Evolutionary conservation across 2,113 vertebrate species (phyloP), one percentile per base, ranked within the genome.

Genomic region (Verasper variegatus): DNA sequence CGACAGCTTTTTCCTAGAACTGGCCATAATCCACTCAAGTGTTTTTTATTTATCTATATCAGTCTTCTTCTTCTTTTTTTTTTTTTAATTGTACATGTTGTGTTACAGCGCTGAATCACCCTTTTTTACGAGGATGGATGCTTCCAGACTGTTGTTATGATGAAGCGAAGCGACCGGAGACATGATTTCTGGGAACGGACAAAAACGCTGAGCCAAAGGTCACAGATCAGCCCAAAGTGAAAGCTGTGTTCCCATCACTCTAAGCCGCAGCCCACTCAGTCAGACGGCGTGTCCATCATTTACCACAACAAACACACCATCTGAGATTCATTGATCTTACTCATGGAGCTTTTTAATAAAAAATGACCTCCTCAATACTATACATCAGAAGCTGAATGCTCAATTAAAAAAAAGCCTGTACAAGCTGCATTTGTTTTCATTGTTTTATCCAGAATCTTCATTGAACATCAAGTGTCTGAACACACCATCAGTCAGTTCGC

Each of bases 1-100:
- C 83, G 67, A 73, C 26, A 77, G 31, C 31, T 1, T 31, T 89
- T 94, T 94, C 92, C 89, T 81, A 90, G 92, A 93, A 93, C 83
- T 80, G 83, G 61, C 76, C 68, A 70, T 91, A 84, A 92, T 93
- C 90, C 90, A 89, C 80, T 83, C 40, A 85, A 9, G 56, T 74
- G 45, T 62, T 81, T 69, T 75, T 57, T 54, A 85, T 84, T 59
- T 74, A 86, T 79, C 77, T 13, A 62, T 76, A 74, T 4, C 9
- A 31, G 35, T 81, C 21, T 23, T 74, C 45, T 37, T 51, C 17
- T 37, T 51, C 17, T 35, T n/a, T 9, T 18, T 84, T 60, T 14
- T 55, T 66, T 86, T 86, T 89, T 82, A 85, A 86, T 89, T 87
- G 73, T 37, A 20, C 40, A 62, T 86, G 84, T 76, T 68, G 24